A percentile compares a stretch with the other conserved stretches of the same genome.
These are phyloP conservation scores for Pocillopora verrucosa DNA, from an alignment of 64 coral and sea anemone species.

Conservation along the genomic window DNA sequence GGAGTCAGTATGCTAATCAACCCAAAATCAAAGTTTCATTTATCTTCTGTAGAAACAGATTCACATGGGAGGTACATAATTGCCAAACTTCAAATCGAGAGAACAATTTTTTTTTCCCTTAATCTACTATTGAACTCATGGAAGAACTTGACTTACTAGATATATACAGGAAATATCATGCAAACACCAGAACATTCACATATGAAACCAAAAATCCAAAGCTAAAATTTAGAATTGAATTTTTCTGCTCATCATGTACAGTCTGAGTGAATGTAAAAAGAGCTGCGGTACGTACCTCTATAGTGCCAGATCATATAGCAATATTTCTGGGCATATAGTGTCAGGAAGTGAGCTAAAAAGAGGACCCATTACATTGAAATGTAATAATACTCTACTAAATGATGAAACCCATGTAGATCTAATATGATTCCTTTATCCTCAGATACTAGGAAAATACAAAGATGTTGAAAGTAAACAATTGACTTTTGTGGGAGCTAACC, in stretches of 20 bases:
- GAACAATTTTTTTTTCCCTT: background rate
- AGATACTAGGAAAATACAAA: background rate
- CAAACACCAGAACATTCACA: background rate
- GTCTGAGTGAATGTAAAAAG: background rate
- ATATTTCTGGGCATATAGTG: too few relatives aligned
- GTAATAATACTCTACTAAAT: background rate
- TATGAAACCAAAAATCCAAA: background rate
- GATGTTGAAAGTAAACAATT: background rate
- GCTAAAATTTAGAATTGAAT: constrained; percentile 1
- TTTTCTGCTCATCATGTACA: background rate
- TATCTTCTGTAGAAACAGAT: background rate
- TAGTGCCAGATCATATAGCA: background rate
- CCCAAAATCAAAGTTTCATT: background rate
- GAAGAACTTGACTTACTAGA: background rate
- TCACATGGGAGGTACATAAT: constrained; percentile 9
- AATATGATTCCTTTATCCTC: background rate
- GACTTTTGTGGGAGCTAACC: too few relatives aligned
- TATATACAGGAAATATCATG: background rate
- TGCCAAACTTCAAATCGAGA: background rate
- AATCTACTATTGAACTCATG: background rate
- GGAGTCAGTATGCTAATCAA: background rate
- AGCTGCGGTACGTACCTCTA: background rate
- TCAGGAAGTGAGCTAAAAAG: background rate
- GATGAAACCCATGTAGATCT: background rate
- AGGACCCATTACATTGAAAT: background rate